Conservation (phyloP, 2,888 invertebrate species). For the Lasioglossum lativentre region DNA sequence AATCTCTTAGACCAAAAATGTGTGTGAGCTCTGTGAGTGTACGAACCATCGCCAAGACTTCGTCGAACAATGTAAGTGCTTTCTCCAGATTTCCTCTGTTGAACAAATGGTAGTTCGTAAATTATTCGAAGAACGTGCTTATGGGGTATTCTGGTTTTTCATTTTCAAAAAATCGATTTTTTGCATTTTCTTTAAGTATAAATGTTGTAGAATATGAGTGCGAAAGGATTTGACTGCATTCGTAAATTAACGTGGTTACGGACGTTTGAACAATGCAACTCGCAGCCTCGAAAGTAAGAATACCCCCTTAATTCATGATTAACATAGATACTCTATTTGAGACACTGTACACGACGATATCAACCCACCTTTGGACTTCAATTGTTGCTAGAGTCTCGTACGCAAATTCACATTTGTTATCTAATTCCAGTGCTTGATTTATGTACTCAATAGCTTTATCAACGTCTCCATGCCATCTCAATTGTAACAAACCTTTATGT, state of each 20-base stretch:
- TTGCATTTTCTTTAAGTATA: not conserved
- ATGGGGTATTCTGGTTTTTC: not conserved
- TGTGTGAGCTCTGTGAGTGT: constrained; percentile 96
- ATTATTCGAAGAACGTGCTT: not conserved
- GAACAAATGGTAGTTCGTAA: constrained; percentile 69
- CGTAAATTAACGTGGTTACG: too few relatives aligned
- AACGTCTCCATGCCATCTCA: constrained; percentile 94
- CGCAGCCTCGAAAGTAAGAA: not conserved
- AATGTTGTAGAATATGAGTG: too few relatives aligned
- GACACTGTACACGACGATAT: not conserved
- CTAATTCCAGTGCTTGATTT: constrained; percentile 93
- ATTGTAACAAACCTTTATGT: constrained; percentile 92
- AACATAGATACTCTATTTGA: constrained; percentile 12
- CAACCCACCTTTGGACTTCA: constrained; percentile 91
- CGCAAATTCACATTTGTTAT: constrained; percentile 97
- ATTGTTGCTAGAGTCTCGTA: constrained; percentile 98
- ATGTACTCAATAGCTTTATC: constrained; percentile 92
- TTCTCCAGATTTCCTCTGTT: constrained; percentile 92
- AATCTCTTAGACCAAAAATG: constrained; percentile 94
- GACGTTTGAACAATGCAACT: too few relatives aligned
- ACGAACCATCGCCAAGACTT: constrained; percentile 93
- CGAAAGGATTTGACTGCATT: too few relatives aligned
- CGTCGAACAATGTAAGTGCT: constrained; percentile 94
- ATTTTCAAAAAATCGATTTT: not conserved
- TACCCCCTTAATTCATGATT: constrained; percentile 27